Base-by-base conservation (phyloP, 2,888 invertebrate genomes). In the Pandemis heparana region DNA sequence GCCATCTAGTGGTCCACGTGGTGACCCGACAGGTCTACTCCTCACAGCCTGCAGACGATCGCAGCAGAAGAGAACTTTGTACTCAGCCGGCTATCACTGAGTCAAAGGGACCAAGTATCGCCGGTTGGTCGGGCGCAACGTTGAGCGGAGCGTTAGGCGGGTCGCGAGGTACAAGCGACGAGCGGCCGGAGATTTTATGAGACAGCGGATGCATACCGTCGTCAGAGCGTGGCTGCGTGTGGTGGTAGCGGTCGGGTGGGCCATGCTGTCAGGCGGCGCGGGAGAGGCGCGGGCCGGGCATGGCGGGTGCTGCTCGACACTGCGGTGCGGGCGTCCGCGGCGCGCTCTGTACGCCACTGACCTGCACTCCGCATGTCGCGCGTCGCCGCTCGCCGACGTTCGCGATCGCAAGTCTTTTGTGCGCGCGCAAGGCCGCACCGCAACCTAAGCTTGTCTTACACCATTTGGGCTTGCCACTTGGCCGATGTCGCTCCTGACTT, bases 241-340 rank as follows among this genome's bases (percentile, higher is more conserved):
- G 93, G 89, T 92, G 93, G 92, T 92, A 92, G 94, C 94, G 93
- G 91, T 92, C 90, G 92, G 91, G 86, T 84, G 81, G 92, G 93
- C 94, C 94, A 94, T 94, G 94, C 94, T 94, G 94, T 94, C 94
- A 93, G 93, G 93, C 92, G 91, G 92, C 94, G 92, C 93, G 92
- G 87, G 87, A 89, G 87, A 92, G 90, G 92, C 94, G 94, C 94
- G 92, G 91, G 92, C 93, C 94, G 92, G 92, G 94, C 94, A 94
- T 94, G 94, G 92, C 94, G 92, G 92, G 91, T 88, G 83, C 90
- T 90, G 92, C 92, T 92, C 93, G 92, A 92, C 92, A 92, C 93
- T 92, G 92, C 90, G 92, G 92, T 91, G 92, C 92, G 92, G 92
- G 91, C 93, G 93, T 92, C 92, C 92, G 93, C 92, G 92, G 93